Base-by-base conservation (phyloP, 2,888 invertebrate genomes). In the Buathra laborator region DNA sequence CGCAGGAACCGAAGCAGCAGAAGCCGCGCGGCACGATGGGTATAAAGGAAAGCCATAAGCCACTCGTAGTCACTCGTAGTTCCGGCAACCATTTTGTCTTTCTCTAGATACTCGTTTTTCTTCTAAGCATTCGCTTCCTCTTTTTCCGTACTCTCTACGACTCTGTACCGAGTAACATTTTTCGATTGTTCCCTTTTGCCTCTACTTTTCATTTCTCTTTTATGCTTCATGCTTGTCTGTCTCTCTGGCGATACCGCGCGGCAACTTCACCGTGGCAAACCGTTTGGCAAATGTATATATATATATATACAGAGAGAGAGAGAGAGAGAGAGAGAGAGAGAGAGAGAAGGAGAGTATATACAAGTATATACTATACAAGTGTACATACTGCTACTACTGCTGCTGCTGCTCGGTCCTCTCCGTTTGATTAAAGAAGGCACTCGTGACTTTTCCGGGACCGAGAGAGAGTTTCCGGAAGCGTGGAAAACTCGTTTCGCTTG, bases 391-490 rank as follows among this genome's bases (percentile, higher is more conserved):
- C n/a, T n/a, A 37, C 14, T 66, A 16, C 71, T 66, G 10, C 16
- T 7, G 16, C n/a, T 24, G 64, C 14, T 64, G 44, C 70, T 51
- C 43, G 19, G 43, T 43, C 43, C 29, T 53, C 56, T 70, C 24
- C 70, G 70, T 70, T 81, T 81, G 81, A 81, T 81, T 75, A 81
- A 81, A 81, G 70, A 51, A 64, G 44, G 37, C 44, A 71, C 81
- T 70, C 53, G 70, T 70, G 46, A 64, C 75, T 62, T 53, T 81
- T 76, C 53, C 81, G 9, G 48, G 59, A 16, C 51, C 66, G 44
- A 53, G 62, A 64, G 62, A 64, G 51, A 62, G 44, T 68, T 37
- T 19, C 44, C 12, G 66, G 43, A 43, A 62, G 48, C 74, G 48
- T 4, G 44, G 64, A 76, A 64, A 81, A 62, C 70, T 71, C 82